Base-by-base conservation (phyloP, 2,113 vertebrate species). In the Callochromis pleurospilus region DNA sequence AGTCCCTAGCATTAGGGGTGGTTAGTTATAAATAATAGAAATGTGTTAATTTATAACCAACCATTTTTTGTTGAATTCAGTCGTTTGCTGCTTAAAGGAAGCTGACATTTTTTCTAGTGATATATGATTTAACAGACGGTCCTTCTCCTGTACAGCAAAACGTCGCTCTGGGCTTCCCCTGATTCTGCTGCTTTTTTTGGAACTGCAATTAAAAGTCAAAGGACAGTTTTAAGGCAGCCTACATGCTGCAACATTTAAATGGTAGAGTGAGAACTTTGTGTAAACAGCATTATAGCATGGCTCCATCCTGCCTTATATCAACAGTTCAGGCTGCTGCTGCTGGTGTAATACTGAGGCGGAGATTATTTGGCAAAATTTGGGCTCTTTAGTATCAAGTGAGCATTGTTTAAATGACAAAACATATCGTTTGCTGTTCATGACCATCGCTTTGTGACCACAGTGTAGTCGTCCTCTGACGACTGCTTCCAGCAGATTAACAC, bases 281-380 rank as follows among this genome's bases (percentile, higher is more conserved):
- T 60, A 62, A 33, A 62, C 58, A 62, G 29, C 29, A 33, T 1
- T 10, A 33, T 19, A 33, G 58, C 29, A 19, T 62, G 56, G 56
- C 6, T 60, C 15, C 15, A 33, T 62, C 58, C 5, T 60, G 29
- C 58, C 5, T 60, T 60, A 62, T 33, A 19, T 62, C 29, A 62
- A 62, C 29, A 62, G 15, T 62, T 62, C 58, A 33, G 58, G 58
- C 29, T 33, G 9, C 5, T 29, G 55, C 24, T 19, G 58, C 5
- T 3, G 56, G 5, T 62, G 15, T 60, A 17, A 60, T 60, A 0
- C 29, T 60, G 29, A 0, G 29, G 0, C 0, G 1, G 56, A 10
- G 56, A 60, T 2, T 2, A 33, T 33, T 33, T 33, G 58, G 15
- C 29, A 33, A 3, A 33, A 3, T 19, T 33, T 62, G 29, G 29